phyloP scores from a whole-genome alignment of 2,113 vertebrate species.

The Mormyrus iriodes region DNA sequence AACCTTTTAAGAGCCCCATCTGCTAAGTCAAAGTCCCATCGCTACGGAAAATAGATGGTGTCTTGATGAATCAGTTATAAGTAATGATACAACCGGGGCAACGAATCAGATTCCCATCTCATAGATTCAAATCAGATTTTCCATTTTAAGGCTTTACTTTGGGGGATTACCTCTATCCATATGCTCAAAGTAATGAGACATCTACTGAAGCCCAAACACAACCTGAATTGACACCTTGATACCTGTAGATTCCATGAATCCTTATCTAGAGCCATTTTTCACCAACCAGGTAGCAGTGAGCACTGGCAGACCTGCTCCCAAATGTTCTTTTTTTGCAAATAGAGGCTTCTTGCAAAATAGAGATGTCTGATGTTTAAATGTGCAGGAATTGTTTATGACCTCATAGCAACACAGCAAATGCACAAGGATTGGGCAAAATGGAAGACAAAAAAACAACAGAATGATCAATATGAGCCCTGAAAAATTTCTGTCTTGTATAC shows the following conservation, averaged over 20 bases:
- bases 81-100: background rate
- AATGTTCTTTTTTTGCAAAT: background rate
- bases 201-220: background rate
- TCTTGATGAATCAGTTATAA: background rate
- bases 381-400: background rate
- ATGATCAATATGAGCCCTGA: background rate
- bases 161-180: background rate
- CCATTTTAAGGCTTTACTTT: background rate
- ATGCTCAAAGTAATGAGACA: background rate
- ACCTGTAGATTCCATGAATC: background rate
- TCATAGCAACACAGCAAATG: background rate
- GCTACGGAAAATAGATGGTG: background rate
- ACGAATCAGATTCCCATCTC: background rate
- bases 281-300: background rate
- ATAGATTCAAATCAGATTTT: background rate
- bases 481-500: background rate
- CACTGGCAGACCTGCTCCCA: background rate
- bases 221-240: background rate
- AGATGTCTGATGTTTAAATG: background rate
- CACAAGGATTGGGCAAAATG: background rate
- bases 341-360: background rate
- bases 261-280: background rate
- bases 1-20: background rate
- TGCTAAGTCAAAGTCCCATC: background rate
- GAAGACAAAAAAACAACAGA: background rate